Evolutionary conservation across 2,797 vertebrate species (phyloP).

Genomic region (Malurus splendens): DNA sequence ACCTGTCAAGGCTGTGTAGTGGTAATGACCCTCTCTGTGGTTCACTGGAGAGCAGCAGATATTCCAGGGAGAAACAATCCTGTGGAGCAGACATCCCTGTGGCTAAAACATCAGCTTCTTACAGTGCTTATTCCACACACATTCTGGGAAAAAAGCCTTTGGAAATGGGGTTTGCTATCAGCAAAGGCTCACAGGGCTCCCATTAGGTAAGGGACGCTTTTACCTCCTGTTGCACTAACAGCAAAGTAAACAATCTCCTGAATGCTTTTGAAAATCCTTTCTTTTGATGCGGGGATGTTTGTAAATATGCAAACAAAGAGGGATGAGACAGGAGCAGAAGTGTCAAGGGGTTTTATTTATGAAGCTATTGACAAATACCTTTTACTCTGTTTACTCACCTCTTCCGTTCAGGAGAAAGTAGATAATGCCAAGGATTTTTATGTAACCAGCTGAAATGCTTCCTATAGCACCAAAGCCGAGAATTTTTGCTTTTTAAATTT

Average conservation of each 20-base stretch:
- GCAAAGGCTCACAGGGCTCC: background rate
- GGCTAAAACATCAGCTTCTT: background rate
- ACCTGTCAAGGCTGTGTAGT: background rate
- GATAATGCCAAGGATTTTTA: background rate
- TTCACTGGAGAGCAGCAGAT: background rate
- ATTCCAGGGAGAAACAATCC: background rate
- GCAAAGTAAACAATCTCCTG: background rate
- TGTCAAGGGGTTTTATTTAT: slow-evolving; percentile 12
- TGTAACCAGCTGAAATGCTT: background rate
- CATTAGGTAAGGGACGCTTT: background rate
- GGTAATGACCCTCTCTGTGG: background rate
- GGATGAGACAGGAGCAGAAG: background rate
- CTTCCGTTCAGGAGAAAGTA: background rate
- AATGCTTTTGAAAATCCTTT: slow-evolving; percentile 9
- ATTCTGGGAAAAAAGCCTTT: background rate
- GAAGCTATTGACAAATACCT: slow-evolving; percentile 5
- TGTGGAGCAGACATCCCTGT: background rate
- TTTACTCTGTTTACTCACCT: slow-evolving; percentile 5
- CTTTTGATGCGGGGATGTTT: background rate
- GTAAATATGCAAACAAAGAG: slow-evolving; percentile 31
- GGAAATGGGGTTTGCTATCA: background rate
- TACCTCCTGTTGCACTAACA: background rate
- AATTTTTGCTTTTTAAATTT: background rate
- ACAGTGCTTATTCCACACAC: background rate
- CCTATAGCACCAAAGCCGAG: background rate